Evolutionary conservation across 2,888 invertebrate genomes (phyloP).

Genomic region (Galeopsomyia nigrocyanea): DNA sequence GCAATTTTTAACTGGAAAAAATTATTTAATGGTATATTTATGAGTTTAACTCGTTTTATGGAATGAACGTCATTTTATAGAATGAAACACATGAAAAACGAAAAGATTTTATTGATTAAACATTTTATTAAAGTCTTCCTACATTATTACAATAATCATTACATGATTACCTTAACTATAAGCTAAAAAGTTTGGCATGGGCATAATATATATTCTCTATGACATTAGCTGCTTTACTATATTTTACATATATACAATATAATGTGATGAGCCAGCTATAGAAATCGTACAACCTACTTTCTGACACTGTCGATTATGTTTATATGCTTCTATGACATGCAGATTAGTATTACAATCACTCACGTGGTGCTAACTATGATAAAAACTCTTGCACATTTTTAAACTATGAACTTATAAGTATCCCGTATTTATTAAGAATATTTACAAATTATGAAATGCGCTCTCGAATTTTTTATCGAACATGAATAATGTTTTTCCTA

Average conservation of each 20-base stretch:
- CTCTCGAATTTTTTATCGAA: too few species aligned
- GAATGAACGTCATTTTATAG: background rate
- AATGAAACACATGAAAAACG: slow-evolving; percentile 10
- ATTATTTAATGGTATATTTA: too few species aligned
- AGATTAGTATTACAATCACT: too few species aligned
- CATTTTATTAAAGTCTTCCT: slow-evolving; percentile 32
- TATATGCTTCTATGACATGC: background rate
- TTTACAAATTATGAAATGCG: too few species aligned
- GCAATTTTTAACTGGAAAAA: too few species aligned
- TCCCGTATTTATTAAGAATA: too few species aligned
- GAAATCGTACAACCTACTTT: background rate
- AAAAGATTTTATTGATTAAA: slow-evolving; percentile 3
- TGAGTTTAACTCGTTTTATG: too few species aligned
- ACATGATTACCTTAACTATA: slow-evolving; percentile 17
- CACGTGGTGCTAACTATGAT: too few species aligned
- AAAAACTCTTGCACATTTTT: too few species aligned
- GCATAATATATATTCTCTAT: slow-evolving; percentile 8
- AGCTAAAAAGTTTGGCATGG: slow-evolving; percentile 24
- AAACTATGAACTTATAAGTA: too few species aligned
- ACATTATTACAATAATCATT: slow-evolving; percentile 15
- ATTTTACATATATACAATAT: slow-evolving; percentile 40
- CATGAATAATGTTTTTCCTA: too few species aligned
- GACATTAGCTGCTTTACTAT: slow-evolving; percentile 1
- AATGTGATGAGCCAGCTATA: background rate
- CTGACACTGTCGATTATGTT: background rate